Percentiles rank a stretch among this genome's conserved stretches.
Evolutionary conservation across 2,113 vertebrate species (phyloP).

Genomic region (Phaetusa simplex): DNA sequence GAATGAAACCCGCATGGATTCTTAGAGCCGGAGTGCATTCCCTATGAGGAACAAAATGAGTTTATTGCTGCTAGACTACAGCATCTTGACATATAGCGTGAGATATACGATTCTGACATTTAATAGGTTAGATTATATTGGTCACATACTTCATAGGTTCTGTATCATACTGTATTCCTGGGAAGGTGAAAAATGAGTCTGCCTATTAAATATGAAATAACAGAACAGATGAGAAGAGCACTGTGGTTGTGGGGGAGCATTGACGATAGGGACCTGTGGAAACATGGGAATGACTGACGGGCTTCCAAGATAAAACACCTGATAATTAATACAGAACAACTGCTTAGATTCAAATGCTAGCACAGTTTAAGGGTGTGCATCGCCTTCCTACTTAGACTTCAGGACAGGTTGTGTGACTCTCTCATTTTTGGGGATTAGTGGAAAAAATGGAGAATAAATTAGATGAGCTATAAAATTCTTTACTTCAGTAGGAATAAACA

Average conservation of each 20-base stretch:
- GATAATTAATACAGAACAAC: conserved; percentile 48
- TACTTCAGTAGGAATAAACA: neutral
- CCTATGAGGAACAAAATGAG: conserved; percentile 22
- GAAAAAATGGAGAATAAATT: neutral
- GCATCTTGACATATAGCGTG: conserved; percentile 67
- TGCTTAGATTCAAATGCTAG: neutral
- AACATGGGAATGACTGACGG: conserved; percentile 11
- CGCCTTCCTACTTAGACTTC: neutral
- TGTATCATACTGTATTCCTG: conserved; percentile 60
- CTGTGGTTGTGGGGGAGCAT: conserved; percentile 33
- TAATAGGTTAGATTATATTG: conserved; percentile 76
- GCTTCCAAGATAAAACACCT: neutral
- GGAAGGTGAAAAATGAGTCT: conserved; percentile 70
- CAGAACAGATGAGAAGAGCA: conserved; percentile 67
- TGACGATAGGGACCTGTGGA: conserved; percentile 6
- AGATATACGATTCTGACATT: conserved; percentile 78
- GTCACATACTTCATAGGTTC: conserved; percentile 71
- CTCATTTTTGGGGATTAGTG: neutral
- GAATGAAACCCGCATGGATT: neutral
- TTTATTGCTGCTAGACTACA: conserved; percentile 46
- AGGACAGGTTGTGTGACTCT: neutral
- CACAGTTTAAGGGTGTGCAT: neutral
- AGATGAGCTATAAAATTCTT: neutral
- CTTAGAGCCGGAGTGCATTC: neutral
- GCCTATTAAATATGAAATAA: conserved; percentile 56